phyloP scores from a whole-genome alignment of 2,888 invertebrate species.

The Ptycholaimellus sp. region DNA sequence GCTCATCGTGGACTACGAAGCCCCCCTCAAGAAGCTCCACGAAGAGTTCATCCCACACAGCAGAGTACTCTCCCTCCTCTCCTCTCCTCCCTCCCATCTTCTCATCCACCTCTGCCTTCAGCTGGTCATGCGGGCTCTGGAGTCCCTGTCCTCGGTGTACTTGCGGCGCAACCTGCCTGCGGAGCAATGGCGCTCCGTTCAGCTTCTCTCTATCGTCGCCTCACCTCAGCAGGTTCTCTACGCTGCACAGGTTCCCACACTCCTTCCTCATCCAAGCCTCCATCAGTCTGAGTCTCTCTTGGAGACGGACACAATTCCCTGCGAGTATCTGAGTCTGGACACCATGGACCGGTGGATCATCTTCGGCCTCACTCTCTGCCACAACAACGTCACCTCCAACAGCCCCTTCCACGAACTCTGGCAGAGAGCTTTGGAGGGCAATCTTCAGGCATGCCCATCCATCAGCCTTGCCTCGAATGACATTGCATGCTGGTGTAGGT shows the following conservation, averaged over 20 bases:
- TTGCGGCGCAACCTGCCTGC: conserved; percentile 66
- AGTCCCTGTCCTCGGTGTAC: conserved; percentile 33
- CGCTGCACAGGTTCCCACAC: conserved; percentile 65
- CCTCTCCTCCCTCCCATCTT: conserved; percentile 22
- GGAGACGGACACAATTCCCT: too few species aligned
- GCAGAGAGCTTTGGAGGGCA: conserved; percentile 66
- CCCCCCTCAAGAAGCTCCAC: conserved; percentile 70
- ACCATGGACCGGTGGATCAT: conserved; percentile 89
- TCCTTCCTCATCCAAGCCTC: conserved; percentile 12
- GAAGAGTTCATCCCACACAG: conserved; percentile 91
- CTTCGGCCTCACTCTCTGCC: conserved; percentile 70
- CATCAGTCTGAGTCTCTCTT: too few species aligned
- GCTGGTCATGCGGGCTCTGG: not conserved
- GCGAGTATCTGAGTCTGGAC: conserved; percentile 84
- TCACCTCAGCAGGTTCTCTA: conserved; percentile 70
- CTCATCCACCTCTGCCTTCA: conserved; percentile 19
- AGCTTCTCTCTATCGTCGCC: conserved; percentile 48
- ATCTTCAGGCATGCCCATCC: conserved; percentile 77
- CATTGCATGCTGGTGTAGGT: too few species aligned
- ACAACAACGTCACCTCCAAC: conserved; percentile 52
- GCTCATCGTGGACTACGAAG: conserved; percentile 89
- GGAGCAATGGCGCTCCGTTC: conserved; percentile 63
- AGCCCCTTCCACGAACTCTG: conserved; percentile 54
- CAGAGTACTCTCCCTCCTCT: conserved; percentile 46
- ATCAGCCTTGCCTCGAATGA: conserved; percentile 30